These are phyloP conservation scores for Cynoglossus semilaevis DNA, from an alignment of 2,113 vertebrate genomes.

Conservation along the genomic window DNA sequence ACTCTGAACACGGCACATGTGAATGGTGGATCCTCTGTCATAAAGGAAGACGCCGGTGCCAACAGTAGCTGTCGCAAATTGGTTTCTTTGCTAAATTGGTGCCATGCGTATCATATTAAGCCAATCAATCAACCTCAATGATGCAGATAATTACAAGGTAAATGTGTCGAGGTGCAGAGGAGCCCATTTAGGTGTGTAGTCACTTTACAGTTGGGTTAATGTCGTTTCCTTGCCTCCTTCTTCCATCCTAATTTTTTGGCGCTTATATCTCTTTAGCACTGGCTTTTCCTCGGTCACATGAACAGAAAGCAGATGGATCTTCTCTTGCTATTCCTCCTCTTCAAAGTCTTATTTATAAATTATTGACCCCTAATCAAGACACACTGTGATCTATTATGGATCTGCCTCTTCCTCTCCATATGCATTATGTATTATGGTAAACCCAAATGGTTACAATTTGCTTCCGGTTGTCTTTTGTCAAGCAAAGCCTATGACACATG, in stretches of 20 bases:
- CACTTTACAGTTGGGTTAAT: conserved; percentile 38
- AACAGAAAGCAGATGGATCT: conserved; percentile 14
- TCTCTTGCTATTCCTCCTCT: conserved; percentile 25
- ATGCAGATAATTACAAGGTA: conserved; percentile 69
- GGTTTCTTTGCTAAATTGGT: conserved; percentile 49
- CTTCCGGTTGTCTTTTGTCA: conserved; percentile 25
- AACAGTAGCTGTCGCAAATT: conserved; percentile 37
- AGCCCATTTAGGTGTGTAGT: conserved; percentile 39
- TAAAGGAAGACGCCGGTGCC: conserved; percentile 18
- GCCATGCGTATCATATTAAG: conserved; percentile 41
- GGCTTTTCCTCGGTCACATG: too few relatives aligned
- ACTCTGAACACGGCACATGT: conserved; percentile 30
- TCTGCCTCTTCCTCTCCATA: conserved; percentile 28
- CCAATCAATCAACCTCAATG: conserved; percentile 57
- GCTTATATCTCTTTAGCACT: conserved; percentile 13
- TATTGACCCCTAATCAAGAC: conserved; percentile 20
- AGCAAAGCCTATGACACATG: conserved; percentile 16
- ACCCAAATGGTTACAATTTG: conserved; percentile 27
- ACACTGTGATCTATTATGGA: conserved; percentile 36
- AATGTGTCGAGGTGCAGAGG: conserved; percentile 54
- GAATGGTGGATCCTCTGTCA: conserved; percentile 17
- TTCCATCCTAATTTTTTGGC: conserved; percentile 4
- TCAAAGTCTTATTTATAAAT: conserved; percentile 56
- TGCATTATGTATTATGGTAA: conserved; percentile 40
- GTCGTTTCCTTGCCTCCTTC: conserved; percentile 37